phyloP scores from a whole-genome alignment of 1,140 invertebrate genomes.

The Himalopsyche phryganea region DNA sequence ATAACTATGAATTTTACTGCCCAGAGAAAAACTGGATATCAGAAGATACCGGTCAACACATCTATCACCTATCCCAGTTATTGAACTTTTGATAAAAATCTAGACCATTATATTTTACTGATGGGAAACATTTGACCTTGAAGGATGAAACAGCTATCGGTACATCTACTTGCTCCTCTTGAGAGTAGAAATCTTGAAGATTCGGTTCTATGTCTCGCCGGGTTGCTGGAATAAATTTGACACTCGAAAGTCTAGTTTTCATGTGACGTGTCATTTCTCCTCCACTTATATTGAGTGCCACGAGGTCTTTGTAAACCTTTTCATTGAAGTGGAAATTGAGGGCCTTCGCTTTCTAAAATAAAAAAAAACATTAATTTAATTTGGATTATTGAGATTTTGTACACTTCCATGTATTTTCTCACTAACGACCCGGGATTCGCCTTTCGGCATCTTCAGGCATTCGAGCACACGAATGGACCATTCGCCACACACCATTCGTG shows the following conservation, averaged over 20 bases:
- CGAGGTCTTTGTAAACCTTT: constrained; percentile 48
- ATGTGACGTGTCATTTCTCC: constrained; percentile 37
- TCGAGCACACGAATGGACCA: no score
- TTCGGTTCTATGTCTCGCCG: constrained; percentile 48
- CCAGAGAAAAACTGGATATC: no score
- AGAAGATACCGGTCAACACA: no score
- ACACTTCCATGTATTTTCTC: no score
- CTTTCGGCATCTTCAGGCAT: no score
- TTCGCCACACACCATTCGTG: no score
- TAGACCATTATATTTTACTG: constrained; percentile 37
- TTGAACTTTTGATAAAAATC: constrained; percentile 25
- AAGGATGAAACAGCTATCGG: constrained; percentile 39
- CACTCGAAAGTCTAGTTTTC: constrained; percentile 35
- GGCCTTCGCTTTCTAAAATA: constrained; percentile 42
- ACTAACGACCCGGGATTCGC: no score
- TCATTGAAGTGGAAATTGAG: constrained; percentile 51
- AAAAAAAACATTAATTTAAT: background rate
- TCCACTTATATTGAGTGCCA: constrained; percentile 46
- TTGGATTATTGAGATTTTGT: no score
- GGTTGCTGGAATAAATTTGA: constrained; percentile 11
- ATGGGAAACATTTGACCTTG: constrained; percentile 41
- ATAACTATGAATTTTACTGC: no score
- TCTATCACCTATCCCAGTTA: no score
- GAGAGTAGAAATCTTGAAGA: constrained; percentile 47
- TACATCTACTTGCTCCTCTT: constrained; percentile 40